Conservation (phyloP, 2,888 invertebrate species). For the Heliconius erato region DNA sequence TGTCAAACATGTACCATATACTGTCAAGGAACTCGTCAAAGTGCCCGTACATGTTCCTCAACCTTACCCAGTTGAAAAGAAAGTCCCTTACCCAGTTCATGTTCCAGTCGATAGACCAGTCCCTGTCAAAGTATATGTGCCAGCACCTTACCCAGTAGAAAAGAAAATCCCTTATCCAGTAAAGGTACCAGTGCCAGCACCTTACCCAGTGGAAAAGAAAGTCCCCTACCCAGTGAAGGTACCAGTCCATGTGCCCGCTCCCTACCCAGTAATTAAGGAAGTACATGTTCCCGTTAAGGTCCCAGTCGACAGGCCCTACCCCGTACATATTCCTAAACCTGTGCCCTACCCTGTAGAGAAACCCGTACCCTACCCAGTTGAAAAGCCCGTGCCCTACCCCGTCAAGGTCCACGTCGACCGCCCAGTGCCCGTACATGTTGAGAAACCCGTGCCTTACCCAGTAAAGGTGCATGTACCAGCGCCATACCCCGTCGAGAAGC, state of each 20-base stretch:
- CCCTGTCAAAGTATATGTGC: slow-evolving; percentile 87
- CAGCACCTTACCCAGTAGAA: slow-evolving; percentile 89
- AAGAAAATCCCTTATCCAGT: slow-evolving; percentile 89
- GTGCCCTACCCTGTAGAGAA: slow-evolving; percentile 89
- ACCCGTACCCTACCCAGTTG: slow-evolving; percentile 88
- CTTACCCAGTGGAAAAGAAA: slow-evolving; percentile 89
- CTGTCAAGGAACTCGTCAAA: slow-evolving; percentile 88
- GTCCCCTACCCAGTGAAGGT: slow-evolving; percentile 89
- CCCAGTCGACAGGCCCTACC: slow-evolving; percentile 81
- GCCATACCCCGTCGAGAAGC: slow-evolving; percentile 89
- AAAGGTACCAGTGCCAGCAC: slow-evolving; percentile 89
- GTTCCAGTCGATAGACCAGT: slow-evolving; percentile 83
- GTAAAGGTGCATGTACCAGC: slow-evolving; percentile 89
- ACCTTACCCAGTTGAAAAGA: slow-evolving; percentile 89
- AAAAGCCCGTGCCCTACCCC: slow-evolving; percentile 83
- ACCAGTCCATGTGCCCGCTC: slow-evolving; percentile 87
- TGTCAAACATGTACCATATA: slow-evolving; percentile 88
- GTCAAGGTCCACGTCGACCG: slow-evolving; percentile 89
- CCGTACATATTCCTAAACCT: slow-evolving; percentile 85
- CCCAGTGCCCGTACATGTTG: slow-evolving; percentile 85
- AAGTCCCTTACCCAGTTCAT: slow-evolving; percentile 84
- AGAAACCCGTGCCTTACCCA: slow-evolving; percentile 88
- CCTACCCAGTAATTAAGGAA: slow-evolving; percentile 86
- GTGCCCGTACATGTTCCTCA: slow-evolving; percentile 88
- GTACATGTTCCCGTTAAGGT: slow-evolving; percentile 87